Percentiles rank a stretch among this genome's conserved stretches.
phyloP scores from a whole-genome alignment of 2,888 invertebrate species.

The Ramazzottius varieornatus region DNA sequence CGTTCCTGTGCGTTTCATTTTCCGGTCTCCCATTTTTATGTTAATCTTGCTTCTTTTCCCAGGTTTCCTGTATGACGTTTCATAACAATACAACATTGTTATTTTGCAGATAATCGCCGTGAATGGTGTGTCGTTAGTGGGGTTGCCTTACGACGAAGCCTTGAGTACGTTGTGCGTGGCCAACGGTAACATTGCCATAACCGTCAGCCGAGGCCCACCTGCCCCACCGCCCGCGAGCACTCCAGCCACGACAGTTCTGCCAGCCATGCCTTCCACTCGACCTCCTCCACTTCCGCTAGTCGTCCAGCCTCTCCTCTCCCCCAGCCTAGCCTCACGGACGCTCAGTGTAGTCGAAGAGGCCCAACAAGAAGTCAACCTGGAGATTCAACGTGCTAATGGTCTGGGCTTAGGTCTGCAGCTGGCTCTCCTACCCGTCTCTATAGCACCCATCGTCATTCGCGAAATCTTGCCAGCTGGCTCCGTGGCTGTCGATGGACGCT shows the following conservation, averaged over 20 bases:
- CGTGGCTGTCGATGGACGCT: conserved; percentile 61
- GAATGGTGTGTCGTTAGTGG: neutral
- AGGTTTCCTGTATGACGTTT: neutral
- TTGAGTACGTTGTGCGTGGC: neutral
- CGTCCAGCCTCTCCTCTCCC: conserved; percentile 6
- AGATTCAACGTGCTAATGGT: neutral
- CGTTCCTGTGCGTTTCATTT: too few species aligned
- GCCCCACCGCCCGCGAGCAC: conserved; percentile 8
- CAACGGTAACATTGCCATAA: neutral
- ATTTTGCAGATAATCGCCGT: neutral
- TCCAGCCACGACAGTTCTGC: conserved; percentile 6
- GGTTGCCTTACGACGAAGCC: neutral
- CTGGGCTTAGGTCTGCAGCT: neutral
- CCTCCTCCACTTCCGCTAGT: conserved; percentile 6
- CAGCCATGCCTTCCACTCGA: conserved; percentile 5
- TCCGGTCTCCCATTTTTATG: too few species aligned
- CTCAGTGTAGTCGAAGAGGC: conserved; percentile 8
- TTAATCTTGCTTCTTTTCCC: neutral
- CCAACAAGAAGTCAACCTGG: neutral
- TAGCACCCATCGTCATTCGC: conserved; percentile 36
- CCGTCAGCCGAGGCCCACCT: neutral
- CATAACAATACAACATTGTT: neutral
- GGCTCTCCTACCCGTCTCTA: conserved; percentile 8
- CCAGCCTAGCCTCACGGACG: conserved; percentile 4
- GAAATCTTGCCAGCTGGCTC: conserved; percentile 76